Evolutionary conservation across 2,797 vertebrate genomes (phyloP).

Genomic region (Balearica regulorum): DNA sequence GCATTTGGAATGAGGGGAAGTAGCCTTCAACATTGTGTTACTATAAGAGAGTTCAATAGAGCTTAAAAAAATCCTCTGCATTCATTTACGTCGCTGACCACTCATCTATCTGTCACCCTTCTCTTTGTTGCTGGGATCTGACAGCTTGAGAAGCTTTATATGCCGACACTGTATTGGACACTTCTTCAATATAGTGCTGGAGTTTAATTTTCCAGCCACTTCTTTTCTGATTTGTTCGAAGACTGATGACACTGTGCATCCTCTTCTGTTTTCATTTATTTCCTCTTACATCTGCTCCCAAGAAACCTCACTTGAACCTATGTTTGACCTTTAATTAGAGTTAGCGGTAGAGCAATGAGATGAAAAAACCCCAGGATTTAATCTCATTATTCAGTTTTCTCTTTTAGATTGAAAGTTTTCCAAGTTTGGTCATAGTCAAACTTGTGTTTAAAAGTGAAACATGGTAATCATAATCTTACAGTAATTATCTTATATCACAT

Average conservation of each 20-base stretch:
- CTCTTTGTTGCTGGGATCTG: not conserved
- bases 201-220: slow-evolving; percentile 14
- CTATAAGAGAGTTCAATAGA: not conserved
- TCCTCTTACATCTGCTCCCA: not conserved
- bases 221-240: not conserved
- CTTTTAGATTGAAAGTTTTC: not conserved
- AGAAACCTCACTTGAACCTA: not conserved
- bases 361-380: not conserved
- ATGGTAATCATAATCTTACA: not conserved
- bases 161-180: not conserved
- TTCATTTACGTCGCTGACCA: not conserved
- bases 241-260: not conserved
- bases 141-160: not conserved
- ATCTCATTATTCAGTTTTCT: not conserved
- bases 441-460: not conserved
- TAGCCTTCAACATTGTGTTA: not conserved
- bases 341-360: not conserved
- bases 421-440: not conserved
- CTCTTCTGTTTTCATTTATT: not conserved
- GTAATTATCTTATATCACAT: not conserved
- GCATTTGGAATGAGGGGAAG: not conserved
- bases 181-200: not conserved
- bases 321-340: not conserved
- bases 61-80: not conserved
- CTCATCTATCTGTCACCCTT: not conserved